phyloP scores from a whole-genome alignment of 2,888 invertebrate genomes.

The Eupithecia insigniata region DNA sequence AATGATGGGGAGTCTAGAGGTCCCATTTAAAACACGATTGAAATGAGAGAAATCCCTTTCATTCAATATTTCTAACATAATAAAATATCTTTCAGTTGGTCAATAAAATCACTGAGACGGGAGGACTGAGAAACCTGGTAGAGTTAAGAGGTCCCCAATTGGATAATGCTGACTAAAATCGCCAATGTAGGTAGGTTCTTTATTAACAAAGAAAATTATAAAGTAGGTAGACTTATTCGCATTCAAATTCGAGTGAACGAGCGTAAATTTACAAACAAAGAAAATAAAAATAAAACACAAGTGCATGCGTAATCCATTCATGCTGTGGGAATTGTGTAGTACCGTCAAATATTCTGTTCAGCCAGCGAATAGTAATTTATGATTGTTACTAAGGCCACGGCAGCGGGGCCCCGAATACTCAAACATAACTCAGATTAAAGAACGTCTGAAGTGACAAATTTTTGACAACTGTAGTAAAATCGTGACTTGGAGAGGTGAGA shows the following conservation, averaged over 20 bases:
- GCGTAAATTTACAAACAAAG: slow-evolving; percentile 3
- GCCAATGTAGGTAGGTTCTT: background rate
- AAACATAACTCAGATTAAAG: no score
- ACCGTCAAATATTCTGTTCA: slow-evolving; percentile 2
- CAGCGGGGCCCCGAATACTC: background rate
- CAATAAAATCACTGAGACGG: background rate
- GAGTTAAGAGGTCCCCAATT: background rate
- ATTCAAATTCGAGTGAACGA: slow-evolving; percentile 6
- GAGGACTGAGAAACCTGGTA: background rate
- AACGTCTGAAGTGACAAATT: no score
- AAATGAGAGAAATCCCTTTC: no score
- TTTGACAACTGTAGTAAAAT: background rate
- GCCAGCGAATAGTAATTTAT: background rate
- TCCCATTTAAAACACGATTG: no score
- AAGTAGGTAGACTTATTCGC: no score
- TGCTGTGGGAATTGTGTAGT: slow-evolving; percentile 17
- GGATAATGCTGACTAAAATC: background rate
- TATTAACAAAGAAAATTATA: no score
- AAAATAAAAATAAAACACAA: slow-evolving; percentile 1
- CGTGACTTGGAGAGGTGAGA: background rate
- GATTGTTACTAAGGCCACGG: background rate
- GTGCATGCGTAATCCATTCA: slow-evolving; percentile 16
- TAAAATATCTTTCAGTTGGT: background rate
- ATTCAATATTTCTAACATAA: no score
- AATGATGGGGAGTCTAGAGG: no score